phyloP scores from a whole-genome alignment of 2,797 vertebrate species.

The Luscinia megarhynchos region DNA sequence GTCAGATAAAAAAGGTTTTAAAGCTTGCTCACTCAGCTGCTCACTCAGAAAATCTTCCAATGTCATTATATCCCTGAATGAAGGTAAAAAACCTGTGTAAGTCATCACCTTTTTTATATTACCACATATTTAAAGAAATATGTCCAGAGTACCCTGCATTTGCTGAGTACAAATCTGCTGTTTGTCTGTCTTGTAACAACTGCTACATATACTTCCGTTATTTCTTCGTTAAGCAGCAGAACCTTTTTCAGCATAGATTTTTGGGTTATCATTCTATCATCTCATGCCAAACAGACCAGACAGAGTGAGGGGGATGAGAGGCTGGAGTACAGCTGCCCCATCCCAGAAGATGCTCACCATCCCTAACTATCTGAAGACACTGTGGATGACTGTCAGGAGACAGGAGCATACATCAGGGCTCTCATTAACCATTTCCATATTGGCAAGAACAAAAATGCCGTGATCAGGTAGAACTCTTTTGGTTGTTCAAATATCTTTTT shows the following conservation, averaged over 20 bases:
- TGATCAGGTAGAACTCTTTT: neutral
- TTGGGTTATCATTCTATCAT: neutral
- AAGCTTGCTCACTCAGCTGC: neutral
- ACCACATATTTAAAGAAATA: neutral
- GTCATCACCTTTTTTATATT: neutral
- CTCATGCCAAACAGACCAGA: neutral
- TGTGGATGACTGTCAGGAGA: neutral
- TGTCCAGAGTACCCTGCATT: neutral
- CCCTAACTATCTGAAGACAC: neutral
- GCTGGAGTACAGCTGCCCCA: neutral
- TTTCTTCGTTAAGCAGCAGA: neutral
- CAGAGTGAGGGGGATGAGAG: neutral
- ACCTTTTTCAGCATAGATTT: neutral
- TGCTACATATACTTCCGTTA: neutral
- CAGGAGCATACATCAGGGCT: neutral
- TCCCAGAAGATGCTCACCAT: neutral
- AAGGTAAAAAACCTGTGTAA: neutral
- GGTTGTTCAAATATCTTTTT: neutral
- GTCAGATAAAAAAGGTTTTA: neutral
- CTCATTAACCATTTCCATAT: neutral
- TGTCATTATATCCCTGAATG: neutral
- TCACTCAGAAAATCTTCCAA: neutral
- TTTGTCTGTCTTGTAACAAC: neutral
- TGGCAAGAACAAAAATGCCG: neutral
- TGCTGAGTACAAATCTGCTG: neutral